Evolutionary conservation across 2,888 invertebrate genomes (phyloP), one percentile per base, ranked within the genome.

Genomic region (Cantharis nigra): DNA sequence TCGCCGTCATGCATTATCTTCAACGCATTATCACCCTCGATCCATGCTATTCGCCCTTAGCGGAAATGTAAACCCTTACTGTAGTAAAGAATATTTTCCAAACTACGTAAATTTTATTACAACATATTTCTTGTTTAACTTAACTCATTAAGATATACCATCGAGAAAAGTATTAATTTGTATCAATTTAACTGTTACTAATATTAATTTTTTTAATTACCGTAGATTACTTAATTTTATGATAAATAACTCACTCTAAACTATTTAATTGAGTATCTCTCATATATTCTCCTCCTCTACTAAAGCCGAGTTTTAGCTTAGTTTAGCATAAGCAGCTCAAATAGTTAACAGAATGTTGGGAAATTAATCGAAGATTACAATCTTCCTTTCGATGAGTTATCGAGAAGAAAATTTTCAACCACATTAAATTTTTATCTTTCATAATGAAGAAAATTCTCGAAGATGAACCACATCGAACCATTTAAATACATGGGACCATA

Each of bases 91-190:
- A 71, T 74, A 79, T 79, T 81, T 79, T 79, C 49, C 77, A 78
- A 76, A 71, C 76, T 78, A 74, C 76, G 80, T 75, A 81, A 83
- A 81, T 83, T 84, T 83, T 83, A 83, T 83, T 82, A 81, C 82
- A 81, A 83, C 83, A 82, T 82, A 82, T 83, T 78, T 78, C 75
- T 75, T 75, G 75, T 75, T 80, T 80, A 82, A 78, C 83, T 81
- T 81, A 82, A 83, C 81, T 83, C 82, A 84, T 84, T 84, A 83
- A 83, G 84, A 83, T 83, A 83, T 83, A 84, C 79, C 74, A 72
- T 49, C 49, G 49, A 49, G 49, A 49, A 49, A 49, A 49, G 49
- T 49, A 49, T 49, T 49, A 49, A 49, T 49, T 49, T 49, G 49
- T 49, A 49, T 49, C 49, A 49, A 49, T 49, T 49, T 49, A n/a